Percentiles rank a stretch among this genome's conserved stretches.
phyloP scores from a whole-genome alignment of 1,140 invertebrate genomes.

The Catajapyx aquilonaris region DNA sequence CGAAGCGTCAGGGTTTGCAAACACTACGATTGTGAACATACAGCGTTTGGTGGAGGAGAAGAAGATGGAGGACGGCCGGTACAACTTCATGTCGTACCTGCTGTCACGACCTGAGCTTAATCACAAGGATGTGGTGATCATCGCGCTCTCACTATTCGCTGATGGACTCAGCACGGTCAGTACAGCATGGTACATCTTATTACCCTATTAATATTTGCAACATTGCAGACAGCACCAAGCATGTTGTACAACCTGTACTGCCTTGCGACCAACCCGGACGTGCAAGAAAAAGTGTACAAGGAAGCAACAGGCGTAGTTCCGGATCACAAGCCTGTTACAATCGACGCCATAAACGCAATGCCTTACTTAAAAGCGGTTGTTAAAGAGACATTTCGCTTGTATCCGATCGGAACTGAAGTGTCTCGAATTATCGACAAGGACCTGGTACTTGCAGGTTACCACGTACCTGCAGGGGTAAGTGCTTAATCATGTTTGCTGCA shows the following conservation, averaged over 20 bases:
- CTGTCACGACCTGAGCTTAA: conserved; percentile 22
- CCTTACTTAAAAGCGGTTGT: conserved; percentile 31
- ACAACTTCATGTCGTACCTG: conserved; percentile 25
- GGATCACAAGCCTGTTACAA: conserved; percentile 14
- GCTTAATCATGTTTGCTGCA: conserved; percentile 3
- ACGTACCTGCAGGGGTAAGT: conserved; percentile 29
- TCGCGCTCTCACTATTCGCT: conserved; percentile 27
- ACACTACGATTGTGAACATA: conserved; percentile 13
- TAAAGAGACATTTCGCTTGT: conserved; percentile 35
- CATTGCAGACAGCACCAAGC: conserved; percentile 22
- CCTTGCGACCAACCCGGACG: conserved; percentile 20
- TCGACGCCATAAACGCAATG: conserved; percentile 19
- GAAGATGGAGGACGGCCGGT: conserved; percentile 18
- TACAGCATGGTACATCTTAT: conserved; percentile 6
- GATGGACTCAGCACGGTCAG: conserved; percentile 31
- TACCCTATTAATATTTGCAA: conserved; percentile 2
- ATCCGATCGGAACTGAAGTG: conserved; percentile 29
- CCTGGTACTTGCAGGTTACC: conserved; percentile 25
- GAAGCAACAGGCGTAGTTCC: conserved; percentile 19
- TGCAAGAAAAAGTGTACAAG: conserved; percentile 24
- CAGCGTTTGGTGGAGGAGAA: conserved; percentile 13
- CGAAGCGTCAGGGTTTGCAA: conserved; percentile 14
- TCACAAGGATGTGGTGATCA: conserved; percentile 23
- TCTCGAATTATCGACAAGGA: conserved; percentile 25
- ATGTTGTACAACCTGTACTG: conserved; percentile 22